Evolutionary conservation across 2,888 invertebrate genomes (phyloP), one percentile per base, ranked within the genome.

Genomic region (Gymnocheta viridis): DNA sequence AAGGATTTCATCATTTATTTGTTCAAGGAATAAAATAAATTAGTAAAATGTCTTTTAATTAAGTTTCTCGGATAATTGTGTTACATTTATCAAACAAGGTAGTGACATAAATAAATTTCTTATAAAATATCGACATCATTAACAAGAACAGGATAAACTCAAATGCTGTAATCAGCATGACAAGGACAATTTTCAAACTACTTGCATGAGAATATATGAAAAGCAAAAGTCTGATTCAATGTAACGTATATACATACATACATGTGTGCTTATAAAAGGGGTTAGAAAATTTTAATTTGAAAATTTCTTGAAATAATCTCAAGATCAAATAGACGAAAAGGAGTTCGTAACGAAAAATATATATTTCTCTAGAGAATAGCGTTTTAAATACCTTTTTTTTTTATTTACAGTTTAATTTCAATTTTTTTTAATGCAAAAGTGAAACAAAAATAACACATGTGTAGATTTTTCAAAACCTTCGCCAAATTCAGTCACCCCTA

Each of bases 61-160:
- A 84, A 78, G 84, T 84, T 78, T 82, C 22, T 54, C 24, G 56
- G 44, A 81, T 84, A 81, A 84, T 84, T 81, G 84, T 81, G 77
- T 81, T 84, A 74, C 69, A 82, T 82, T 78, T 73, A 56, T 54
- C 62, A 69, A 73, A 69, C 49, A 27, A 32, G 70, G 35, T 14
- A 32, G 14, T 41, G 19, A 22, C 38, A 32, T 54, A 47, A 29
- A 67, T 60, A 51, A 58, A 44, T 78, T 49, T 69, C n/a, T 19
- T 64, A 69, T 78, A 81, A 84, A 77, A 84, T 84, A 84, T 84
- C 62, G 80, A 56, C 77, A 73, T 81, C 81, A 51, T 84, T 84
- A 84, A 74, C 64, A 32, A 44, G 70, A 22, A 38, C 4, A 67
- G 56, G 58, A 49, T 5, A 35, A 47, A 74, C 66, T 77, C 12